A percentile compares a stretch with the other conserved stretches of the same genome.
Evolutionary conservation across 2,797 vertebrate species (phyloP).

Genomic region (Natrix natrix): DNA sequence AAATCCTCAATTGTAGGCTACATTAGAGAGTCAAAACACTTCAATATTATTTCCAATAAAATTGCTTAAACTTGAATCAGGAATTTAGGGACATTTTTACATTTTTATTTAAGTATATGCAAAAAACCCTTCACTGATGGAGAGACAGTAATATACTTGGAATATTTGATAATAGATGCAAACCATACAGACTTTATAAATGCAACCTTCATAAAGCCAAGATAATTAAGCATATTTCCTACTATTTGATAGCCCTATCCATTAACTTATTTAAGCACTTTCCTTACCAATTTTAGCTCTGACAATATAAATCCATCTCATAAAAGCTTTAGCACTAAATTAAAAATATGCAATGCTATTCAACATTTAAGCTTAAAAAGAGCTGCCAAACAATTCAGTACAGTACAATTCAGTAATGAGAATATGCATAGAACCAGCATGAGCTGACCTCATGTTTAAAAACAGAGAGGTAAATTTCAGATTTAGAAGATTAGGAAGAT

Average conservation of each 20-base stretch:
- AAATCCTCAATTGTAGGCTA: neutral
- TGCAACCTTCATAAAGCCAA: neutral
- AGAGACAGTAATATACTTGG: neutral
- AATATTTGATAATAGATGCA: neutral
- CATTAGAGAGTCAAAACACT: neutral
- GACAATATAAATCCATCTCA: neutral
- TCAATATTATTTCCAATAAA: neutral
- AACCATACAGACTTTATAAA: neutral
- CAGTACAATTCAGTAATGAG: neutral
- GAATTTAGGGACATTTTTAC: neutral
- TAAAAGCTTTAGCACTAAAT: neutral
- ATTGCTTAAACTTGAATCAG: neutral
- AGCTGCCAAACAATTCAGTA: neutral
- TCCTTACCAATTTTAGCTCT: neutral
- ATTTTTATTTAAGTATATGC: neutral
- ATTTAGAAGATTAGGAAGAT: neutral
- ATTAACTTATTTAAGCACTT: neutral
- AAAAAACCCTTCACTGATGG: neutral
- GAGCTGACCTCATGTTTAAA: neutral
- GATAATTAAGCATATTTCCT: neutral
- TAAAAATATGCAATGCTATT: neutral
- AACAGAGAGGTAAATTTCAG: neutral
- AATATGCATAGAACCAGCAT: neutral
- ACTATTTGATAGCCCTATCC: neutral
- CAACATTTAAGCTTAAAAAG: neutral